Evolutionary conservation across 2,797 vertebrate genomes (phyloP), one percentile per base, ranked within the genome.

Genomic region (Setipinna tenuifilis): DNA sequence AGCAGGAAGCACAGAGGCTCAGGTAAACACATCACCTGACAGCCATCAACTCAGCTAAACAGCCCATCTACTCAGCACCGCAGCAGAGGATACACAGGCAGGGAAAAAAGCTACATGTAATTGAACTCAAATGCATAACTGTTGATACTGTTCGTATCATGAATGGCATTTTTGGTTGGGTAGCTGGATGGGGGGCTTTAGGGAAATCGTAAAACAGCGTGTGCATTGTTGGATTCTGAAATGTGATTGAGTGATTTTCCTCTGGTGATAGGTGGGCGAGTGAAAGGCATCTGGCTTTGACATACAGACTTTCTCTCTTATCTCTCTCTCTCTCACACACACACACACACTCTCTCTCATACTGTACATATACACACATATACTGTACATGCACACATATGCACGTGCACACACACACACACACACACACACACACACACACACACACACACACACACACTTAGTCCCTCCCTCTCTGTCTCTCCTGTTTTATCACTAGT

Each of bases 401-500:
- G 9, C 50, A 54, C 50, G 9, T 7, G 9, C 50, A 54, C 50
- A 41, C 35, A 41, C 5, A 41, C 35, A 41, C 35, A 5, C 35
- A 41, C 35, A 41, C 35, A 41, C 2, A 41, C 35, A 41, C 35
- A 41, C 35, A 41, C 35, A 41, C 16, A 54, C 50, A 54, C 7
- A 54, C 50, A 54, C 50, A 54, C 50, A 54, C 50, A 54, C 7
- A 54, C 2, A 54, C 50, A 54, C 50, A 54, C 50, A 54, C 50
- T 3, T 14, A 54, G 9, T 61, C 50, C 9, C 50, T 54, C 50
- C 9, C 50, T 54, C 50, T 9, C 50, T 54, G 9, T 54, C 50
- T 54, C 50, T 7, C 75, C 82, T 50, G 41, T 78, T 83, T 83
- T 62, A 86, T 88, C 87, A 86, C 87, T 84, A 84, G 85, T 85